phyloP scores from a whole-genome alignment of 2,113 vertebrate species.

The Parotia lawesii region DNA sequence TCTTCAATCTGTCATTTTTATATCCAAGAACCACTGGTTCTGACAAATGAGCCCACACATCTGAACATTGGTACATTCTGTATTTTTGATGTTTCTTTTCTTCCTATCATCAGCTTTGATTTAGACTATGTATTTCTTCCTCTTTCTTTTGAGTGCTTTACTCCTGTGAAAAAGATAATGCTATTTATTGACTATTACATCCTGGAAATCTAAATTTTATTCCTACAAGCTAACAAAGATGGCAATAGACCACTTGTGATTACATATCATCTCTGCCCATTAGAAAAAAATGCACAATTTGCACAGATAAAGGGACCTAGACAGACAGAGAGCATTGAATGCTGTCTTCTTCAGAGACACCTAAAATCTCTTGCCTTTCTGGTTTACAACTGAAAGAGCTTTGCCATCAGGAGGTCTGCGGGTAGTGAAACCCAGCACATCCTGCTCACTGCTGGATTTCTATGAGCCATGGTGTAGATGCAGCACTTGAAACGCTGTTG shows the following conservation, averaged over 20 bases:
- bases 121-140: not conserved
- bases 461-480: not conserved
- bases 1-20: not conserved
- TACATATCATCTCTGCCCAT: not conserved
- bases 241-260: not conserved
- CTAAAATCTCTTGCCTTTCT: not conserved
- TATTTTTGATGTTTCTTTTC: not conserved
- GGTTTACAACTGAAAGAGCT: not conserved
- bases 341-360: not conserved
- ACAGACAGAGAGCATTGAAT: not conserved
- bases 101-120: not conserved
- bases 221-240: not conserved
- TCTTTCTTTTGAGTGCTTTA: not conserved
- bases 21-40: not conserved
- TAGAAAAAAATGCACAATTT: not conserved
- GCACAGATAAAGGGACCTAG: not conserved
- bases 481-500: fast-evolving
- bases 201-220: not conserved
- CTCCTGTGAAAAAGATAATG: not conserved
- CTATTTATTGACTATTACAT: not conserved
- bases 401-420: not conserved
- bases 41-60: not conserved
- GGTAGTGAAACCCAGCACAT: not conserved
- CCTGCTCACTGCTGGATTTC: not conserved
- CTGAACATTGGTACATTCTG: not conserved